Evolutionary conservation across 1,140 invertebrate genomes (phyloP), one percentile per base, ranked within the genome.

Genomic region (Achroia grisella): DNA sequence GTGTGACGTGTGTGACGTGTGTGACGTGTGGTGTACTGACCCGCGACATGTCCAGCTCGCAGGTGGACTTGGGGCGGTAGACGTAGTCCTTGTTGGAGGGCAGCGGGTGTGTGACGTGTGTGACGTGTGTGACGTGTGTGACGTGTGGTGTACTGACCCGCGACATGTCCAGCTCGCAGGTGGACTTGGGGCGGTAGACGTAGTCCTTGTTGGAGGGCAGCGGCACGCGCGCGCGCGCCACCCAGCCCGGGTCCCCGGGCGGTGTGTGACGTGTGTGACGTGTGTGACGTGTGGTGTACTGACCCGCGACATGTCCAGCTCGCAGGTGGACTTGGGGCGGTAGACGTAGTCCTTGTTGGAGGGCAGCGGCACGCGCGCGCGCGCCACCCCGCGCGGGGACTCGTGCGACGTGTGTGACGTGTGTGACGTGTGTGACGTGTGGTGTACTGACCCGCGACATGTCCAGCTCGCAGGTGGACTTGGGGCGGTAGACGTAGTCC

Each of bases 241-340:
- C 92, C 95, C 96, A 99, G 23, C 98, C 98, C 55, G 95, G 93
- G 73, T 99, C 97, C 45, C 98, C 97, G 0, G 98, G 97, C 55
- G 95, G 87, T n/a, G n/a, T n/a, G n/a, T n/a, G 28, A 29, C 5
- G 10, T 4, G 5, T 29, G 28, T 29, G 28, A 29, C 28, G 10
- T 4, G 5, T n/a, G n/a, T n/a, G n/a, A n/a, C n/a, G n/a, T n/a
- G n/a, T n/a, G n/a, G 28, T 6, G 5, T 10, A 29, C 28, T 6
- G 4, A 29, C 28, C 28, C 28, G 4, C 5, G 5, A 6, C 28
- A 29, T 29, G 28, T 29, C 28, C 28, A 29, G 5, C 5, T 29
- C 28, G 28, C 5, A 29, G 28, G 28, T 29, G 28, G 28, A 29
- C 28, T 29, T 29, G 28, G 28, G 28, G 28, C 28, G 28, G 28